Percentiles rank a stretch among this genome's conserved stretches.
Conservation (phyloP, 35 echinoderm and acorn worm genomes). For the Ophioderma brevispina region DNA sequence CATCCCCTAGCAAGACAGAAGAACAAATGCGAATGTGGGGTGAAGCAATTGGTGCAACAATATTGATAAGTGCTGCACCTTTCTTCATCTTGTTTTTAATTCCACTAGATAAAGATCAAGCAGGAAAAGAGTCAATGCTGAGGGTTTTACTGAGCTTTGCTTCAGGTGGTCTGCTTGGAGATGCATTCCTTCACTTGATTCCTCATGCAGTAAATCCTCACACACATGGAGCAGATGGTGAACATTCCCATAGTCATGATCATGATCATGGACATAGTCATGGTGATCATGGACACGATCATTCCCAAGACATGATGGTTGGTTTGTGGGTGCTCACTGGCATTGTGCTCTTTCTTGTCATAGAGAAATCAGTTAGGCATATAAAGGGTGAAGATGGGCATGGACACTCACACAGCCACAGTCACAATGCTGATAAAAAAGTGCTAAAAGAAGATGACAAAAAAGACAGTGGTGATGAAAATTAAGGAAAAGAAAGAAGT, state of each 20-base stretch:
- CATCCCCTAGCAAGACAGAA: neutral
- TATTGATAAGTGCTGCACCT: slow-evolving; percentile 89
- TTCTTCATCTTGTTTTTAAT: slow-evolving; percentile 92
- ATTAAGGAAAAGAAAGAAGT: slow-evolving; percentile 39
- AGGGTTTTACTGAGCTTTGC: slow-evolving; percentile 86
- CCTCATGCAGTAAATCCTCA: slow-evolving; percentile 87
- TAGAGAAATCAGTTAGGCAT: slow-evolving; percentile 85
- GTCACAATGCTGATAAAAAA: slow-evolving; percentile 13
- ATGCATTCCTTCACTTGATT: slow-evolving; percentile 91
- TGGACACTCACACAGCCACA: slow-evolving; percentile 55
- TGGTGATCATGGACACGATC: slow-evolving; percentile 58
- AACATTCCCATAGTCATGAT: slow-evolving; percentile 44
- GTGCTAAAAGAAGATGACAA: slow-evolving; percentile 30
- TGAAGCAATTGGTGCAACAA: slow-evolving; percentile 89
- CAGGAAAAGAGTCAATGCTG: slow-evolving; percentile 74
- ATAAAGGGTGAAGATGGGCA: slow-evolving; percentile 58
- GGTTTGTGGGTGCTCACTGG: slow-evolving; percentile 87
- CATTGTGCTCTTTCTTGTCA: slow-evolving; percentile 76
- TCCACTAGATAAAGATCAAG: slow-evolving; percentile 78
- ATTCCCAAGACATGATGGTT: slow-evolving; percentile 45
- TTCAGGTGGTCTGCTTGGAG: slow-evolving; percentile 86
- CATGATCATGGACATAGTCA: slow-evolving; percentile 48
- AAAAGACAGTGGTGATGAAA: neutral
- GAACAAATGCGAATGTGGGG: slow-evolving; percentile 60
- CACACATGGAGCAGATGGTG: slow-evolving; percentile 61